A percentile compares a stretch with the other conserved stretches of the same genome.
These are phyloP conservation scores for Tiaroga cobitis DNA, from an alignment of 2,797 vertebrate genomes.

Conservation along the genomic window DNA sequence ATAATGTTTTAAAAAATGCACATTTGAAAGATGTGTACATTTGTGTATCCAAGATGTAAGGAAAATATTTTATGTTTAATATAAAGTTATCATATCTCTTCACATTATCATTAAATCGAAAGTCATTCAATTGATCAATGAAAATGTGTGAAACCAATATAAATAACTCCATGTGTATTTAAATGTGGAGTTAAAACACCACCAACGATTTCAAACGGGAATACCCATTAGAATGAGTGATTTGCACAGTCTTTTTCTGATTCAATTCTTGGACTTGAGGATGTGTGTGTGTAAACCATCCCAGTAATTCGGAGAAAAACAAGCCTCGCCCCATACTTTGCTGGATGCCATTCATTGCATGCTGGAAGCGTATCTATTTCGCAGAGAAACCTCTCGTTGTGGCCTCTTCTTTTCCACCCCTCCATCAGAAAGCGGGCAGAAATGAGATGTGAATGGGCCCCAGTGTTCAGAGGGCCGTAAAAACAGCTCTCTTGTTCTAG, in stretches of 20 bases:
- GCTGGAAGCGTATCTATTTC: conserved; percentile 46
- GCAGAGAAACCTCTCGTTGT: conserved; percentile 49
- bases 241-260: background rate
- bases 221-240: background rate
- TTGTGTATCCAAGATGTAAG: background rate
- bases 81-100: background rate
- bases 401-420: conserved; percentile 46
- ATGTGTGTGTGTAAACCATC: conserved; percentile 24
- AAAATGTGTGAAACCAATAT: background rate
- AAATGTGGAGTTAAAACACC: background rate
- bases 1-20: background rate
- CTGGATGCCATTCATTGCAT: conserved; percentile 38
- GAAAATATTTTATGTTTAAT: background rate
- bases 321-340: conserved; percentile 10
- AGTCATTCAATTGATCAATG: background rate
- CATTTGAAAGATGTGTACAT: background rate
- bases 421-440: conserved; percentile 67
- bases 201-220: background rate
- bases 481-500: conserved; percentile 73
- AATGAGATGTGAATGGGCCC: conserved; percentile 71
- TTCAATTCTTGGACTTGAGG: conserved; percentile 24
- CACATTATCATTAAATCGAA: background rate
- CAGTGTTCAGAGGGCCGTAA: conserved; percentile 74
- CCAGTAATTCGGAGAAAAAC: conserved; percentile 31
- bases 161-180: background rate